Percentiles rank a stretch among this genome's conserved stretches.
These are phyloP conservation scores for Chlorocebus sabaeus DNA, from an alignment of 2,113 vertebrate genomes.

Conservation along the genomic window DNA sequence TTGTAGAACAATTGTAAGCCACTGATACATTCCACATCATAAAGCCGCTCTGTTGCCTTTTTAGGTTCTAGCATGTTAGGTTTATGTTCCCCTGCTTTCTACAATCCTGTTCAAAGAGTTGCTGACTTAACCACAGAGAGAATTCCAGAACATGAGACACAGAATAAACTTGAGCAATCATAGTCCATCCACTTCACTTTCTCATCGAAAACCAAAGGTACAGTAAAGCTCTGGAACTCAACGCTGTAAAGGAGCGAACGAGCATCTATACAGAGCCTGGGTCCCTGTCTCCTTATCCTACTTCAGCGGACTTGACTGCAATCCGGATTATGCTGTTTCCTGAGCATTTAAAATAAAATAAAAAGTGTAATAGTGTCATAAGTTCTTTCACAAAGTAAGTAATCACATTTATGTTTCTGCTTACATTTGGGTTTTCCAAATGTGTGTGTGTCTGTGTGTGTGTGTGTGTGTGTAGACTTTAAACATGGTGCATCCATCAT, in stretches of 20 bases:
- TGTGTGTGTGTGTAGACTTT: neutral
- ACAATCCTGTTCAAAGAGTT: neutral
- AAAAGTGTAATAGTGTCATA: neutral
- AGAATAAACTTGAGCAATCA: neutral
- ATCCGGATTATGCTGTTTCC: neutral
- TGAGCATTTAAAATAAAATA: neutral
- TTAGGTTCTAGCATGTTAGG: neutral
- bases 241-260: neutral
- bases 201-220: neutral
- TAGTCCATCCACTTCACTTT: neutral
- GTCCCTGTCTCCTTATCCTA: neutral
- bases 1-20: neutral
- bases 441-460: neutral
- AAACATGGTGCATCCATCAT: neutral
- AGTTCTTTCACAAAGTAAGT: conserved; percentile 7
- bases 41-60: neutral
- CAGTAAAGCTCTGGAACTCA: neutral
- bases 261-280: neutral
- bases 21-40: neutral
- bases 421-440: neutral
- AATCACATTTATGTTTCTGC: neutral
- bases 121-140: neutral
- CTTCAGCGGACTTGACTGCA: neutral
- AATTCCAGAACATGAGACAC: neutral
- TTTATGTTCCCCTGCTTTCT: neutral